A percentile compares a stretch with the other conserved stretches of the same genome.
phyloP scores from a whole-genome alignment of 2,888 invertebrate genomes.

The Andrena haemorrhoa region DNA sequence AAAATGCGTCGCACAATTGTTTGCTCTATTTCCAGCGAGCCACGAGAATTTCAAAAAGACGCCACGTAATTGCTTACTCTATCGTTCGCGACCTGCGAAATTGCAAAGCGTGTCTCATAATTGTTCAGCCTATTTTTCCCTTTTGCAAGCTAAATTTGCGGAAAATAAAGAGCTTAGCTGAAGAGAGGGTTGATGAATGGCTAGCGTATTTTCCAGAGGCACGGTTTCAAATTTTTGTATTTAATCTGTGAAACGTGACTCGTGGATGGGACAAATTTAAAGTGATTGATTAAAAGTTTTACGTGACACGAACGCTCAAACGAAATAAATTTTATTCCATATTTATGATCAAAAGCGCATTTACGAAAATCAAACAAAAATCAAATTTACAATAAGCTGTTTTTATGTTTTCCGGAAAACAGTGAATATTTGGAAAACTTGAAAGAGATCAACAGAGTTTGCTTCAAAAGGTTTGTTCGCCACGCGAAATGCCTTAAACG shows the following conservation, averaged over 20 bases:
- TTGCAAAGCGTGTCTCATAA: conserved; percentile 25
- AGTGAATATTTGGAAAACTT: too few relatives aligned
- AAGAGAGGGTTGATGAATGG: background rate
- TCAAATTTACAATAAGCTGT: too few relatives aligned
- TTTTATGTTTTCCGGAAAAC: too few relatives aligned
- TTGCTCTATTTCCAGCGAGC: conserved; percentile 12
- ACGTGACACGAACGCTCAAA: background rate
- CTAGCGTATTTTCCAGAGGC: background rate
- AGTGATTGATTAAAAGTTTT: background rate
- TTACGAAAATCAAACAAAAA: too few relatives aligned
- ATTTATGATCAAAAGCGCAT: too few relatives aligned
- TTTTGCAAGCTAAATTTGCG: background rate
- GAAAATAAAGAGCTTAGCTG: background rate
- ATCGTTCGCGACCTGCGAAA: conserved; percentile 23
- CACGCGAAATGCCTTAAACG: too few relatives aligned
- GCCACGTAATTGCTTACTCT: conserved; percentile 55
- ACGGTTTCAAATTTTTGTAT: background rate
- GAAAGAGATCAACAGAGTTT: too few relatives aligned
- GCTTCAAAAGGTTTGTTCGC: too few relatives aligned
- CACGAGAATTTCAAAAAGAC: conserved; percentile 27
- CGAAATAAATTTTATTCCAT: background rate
- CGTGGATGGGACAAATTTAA: background rate
- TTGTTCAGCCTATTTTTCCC: conserved; percentile 19
- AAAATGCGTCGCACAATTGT: background rate
- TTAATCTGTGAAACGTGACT: background rate